Conservation (phyloP, 2,888 invertebrate genomes). For the Heliconius sara region DNA sequence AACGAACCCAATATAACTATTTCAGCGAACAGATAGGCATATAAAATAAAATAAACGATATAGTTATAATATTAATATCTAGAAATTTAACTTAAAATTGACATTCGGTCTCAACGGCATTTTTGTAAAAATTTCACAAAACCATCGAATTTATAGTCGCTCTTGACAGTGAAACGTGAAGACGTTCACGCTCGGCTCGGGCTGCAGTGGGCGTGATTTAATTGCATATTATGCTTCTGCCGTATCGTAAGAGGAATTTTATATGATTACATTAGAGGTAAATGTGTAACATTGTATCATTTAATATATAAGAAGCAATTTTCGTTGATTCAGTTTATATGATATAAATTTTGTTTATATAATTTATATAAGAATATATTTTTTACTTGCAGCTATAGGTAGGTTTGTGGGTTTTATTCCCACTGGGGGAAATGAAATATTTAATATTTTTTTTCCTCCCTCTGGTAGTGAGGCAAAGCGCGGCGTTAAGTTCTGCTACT, state of each 20-base stretch:
- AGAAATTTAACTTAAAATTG: not conserved
- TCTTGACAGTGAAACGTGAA: slow-evolving; percentile 28
- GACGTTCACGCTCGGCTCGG: slow-evolving; percentile 19
- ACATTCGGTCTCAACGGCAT: not conserved
- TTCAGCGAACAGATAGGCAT: no score
- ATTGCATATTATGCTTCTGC: slow-evolving; percentile 20
- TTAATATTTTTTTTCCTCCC: no score
- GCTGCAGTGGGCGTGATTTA: slow-evolving; percentile 22
- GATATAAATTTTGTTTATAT: no score
- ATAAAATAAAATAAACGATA: no score
- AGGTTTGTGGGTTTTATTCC: no score
- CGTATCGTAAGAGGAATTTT: not conserved
- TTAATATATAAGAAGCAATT: not conserved
- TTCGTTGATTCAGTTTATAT: not conserved
- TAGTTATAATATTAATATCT: not conserved
- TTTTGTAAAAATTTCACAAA: slow-evolving; percentile 7
- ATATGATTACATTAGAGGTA: not conserved
- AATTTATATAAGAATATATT: no score
- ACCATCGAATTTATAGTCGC: slow-evolving; percentile 25
- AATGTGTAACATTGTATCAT: not conserved
- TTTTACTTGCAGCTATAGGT: no score
- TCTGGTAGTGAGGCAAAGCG: no score
- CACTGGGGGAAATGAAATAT: no score
- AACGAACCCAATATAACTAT: no score
- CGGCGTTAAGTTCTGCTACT: no score